Evolutionary conservation across 2,797 vertebrate genomes (phyloP).

Genomic region (Sciurus vulgaris): DNA sequence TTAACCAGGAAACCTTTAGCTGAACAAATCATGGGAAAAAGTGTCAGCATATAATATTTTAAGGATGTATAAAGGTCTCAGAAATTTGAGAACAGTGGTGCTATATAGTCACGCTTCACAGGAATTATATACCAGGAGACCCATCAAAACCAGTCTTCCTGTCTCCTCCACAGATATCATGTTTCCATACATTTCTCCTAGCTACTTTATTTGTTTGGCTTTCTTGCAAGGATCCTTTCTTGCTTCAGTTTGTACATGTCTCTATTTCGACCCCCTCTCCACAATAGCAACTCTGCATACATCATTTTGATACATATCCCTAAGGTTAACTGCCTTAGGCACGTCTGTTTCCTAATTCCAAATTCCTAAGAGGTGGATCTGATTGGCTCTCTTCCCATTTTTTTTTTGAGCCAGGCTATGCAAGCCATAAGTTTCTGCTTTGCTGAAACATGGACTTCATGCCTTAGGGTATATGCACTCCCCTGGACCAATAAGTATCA

Average conservation of each 20-base stretch:
- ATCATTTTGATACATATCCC: conserved; percentile 5
- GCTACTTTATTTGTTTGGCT: background rate
- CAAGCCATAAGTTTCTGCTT: conserved; percentile 41
- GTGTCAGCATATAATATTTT: background rate
- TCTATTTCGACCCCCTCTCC: background rate
- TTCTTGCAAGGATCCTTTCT: background rate
- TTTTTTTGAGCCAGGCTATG: conserved; percentile 41
- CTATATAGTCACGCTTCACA: background rate
- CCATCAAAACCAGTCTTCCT: background rate
- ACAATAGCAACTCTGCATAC: conserved; percentile 16
- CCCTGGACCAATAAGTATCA: conserved; percentile 37
- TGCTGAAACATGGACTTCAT: conserved; percentile 46
- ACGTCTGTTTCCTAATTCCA: conserved; percentile 67
- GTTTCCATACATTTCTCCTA: background rate
- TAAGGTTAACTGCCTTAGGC: conserved; percentile 62
- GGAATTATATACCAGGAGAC: background rate
- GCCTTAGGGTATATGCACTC: conserved; percentile 15
- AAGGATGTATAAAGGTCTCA: background rate
- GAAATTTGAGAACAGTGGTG: background rate
- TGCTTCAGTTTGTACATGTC: background rate
- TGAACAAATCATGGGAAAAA: background rate
- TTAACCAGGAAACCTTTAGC: background rate
- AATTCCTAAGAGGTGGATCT: conserved; percentile 71
- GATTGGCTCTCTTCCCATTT: conserved; percentile 51
- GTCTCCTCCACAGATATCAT: background rate